Conservation (phyloP, 2,113 vertebrate species). For the Rhagologus leucostigma region DNA sequence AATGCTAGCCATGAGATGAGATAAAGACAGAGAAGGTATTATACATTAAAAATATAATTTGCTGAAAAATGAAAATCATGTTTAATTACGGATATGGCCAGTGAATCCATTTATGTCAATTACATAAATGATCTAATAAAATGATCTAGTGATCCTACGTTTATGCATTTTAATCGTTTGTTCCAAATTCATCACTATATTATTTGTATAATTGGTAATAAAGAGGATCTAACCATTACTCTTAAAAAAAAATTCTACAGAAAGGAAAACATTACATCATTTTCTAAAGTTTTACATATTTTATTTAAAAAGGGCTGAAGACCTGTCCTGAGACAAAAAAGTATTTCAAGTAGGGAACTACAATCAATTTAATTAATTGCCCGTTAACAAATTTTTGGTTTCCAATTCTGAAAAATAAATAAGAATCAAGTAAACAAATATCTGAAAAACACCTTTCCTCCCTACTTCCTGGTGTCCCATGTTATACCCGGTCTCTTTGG, state of each 20-base stretch:
- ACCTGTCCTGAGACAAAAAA: not conserved
- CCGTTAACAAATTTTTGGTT: not conserved
- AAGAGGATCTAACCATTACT: not conserved
- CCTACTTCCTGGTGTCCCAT: not conserved
- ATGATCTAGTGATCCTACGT: not conserved
- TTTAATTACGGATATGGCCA: not conserved
- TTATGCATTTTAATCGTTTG: not conserved
- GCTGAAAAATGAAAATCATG: not conserved
- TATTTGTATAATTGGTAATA: not conserved
- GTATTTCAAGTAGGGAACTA: not conserved
- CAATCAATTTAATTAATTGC: not conserved
- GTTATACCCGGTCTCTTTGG: fast-evolving
- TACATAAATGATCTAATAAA: not conserved
- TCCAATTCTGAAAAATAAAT: not conserved
- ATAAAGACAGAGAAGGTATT: not conserved
- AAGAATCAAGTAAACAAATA: not conserved
- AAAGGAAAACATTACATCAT: not conserved
- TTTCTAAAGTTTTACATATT: not conserved
- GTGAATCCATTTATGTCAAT: not conserved
- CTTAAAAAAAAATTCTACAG: not conserved
- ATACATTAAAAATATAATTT: not conserved
- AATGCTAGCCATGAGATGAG: not conserved
- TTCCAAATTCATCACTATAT: not conserved
- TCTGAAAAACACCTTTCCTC: not conserved
- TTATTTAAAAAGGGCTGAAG: not conserved